Conservation (phyloP, 2,888 invertebrate species). For the Tipula vernalis region DNA sequence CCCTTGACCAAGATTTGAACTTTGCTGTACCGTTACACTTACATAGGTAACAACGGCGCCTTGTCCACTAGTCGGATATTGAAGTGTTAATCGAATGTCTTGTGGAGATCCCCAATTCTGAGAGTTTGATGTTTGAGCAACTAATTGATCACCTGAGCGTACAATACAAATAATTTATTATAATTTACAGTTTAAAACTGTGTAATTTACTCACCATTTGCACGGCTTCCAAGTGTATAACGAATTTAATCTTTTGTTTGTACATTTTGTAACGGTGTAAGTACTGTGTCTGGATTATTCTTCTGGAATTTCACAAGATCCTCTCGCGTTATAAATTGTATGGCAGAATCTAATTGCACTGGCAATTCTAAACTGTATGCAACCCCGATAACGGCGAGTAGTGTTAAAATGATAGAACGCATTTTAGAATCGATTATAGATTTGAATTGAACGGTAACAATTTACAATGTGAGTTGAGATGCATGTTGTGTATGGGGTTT, state of each 20-base stretch:
- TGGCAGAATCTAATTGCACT: background rate
- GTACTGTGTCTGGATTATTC: background rate
- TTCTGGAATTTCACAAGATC: background rate
- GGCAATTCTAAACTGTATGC: background rate
- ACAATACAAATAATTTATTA: background rate
- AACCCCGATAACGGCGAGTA: background rate
- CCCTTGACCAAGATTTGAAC: constrained; percentile 22
- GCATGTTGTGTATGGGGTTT: background rate
- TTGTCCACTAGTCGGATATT: constrained; percentile 26
- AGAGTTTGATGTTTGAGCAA: constrained; percentile 26
- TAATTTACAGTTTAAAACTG: background rate
- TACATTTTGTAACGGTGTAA: background rate
- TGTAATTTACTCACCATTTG: background rate
- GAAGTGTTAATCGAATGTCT: constrained; percentile 27
- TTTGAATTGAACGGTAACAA: background rate
- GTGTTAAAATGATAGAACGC: background rate
- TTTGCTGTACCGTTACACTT: constrained; percentile 26
- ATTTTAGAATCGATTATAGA: background rate
- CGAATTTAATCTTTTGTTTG: background rate
- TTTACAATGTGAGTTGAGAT: background rate
- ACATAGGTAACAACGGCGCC: constrained; percentile 24
- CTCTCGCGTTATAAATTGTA: background rate
- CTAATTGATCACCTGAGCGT: constrained; percentile 28
- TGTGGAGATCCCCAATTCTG: constrained; percentile 22
- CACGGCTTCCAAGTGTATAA: background rate